Base-by-base conservation (phyloP, 2,888 invertebrate genomes). In the Xanthostigma xanthostigma region DNA sequence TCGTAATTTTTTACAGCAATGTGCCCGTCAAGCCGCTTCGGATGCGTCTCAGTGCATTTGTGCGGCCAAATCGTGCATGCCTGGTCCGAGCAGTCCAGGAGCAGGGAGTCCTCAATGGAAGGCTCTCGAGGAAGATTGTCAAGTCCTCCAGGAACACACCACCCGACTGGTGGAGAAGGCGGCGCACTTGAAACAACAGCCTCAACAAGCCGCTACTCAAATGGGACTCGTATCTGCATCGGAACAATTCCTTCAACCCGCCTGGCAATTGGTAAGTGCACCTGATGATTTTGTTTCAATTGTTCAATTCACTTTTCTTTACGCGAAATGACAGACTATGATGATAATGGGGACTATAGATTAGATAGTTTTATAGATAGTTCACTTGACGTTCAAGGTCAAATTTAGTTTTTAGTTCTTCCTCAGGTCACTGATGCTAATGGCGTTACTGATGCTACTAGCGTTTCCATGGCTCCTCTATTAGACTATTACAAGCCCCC, bases 41-140 rank as follows among this genome's bases (percentile, higher is more conserved):
- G 84, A 88, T 48, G 91, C 92, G 0, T 92, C 91, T 0, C 95
- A 96, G 63, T 84, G 92, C 57, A 84, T 95, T 54, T 83, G 89
- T 0, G 87, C 94, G 0, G 84, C 92, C 0, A 87, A 90, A 56
- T 84, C 84, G 56, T 89, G 88, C 0, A 77, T 78, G 2, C 76
- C 78, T 27, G 78, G 88, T 65, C 89, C 84, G 63, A 73, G 75
- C 45, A 88, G 86, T 61, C 70, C 71, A 39, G 71, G 74, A 41
- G 64, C 71, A 0, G 71, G 71, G 68, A 70, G 66, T 9, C 63
- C 68, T 3, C 74, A 78, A 33, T 76, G 89, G 67, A 85, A 88
- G 59, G 81, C 83, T 14, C 68, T 93, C 1, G 65, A 80, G 49
- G 74, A 78, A 46, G 86, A 90, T 59, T 89, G 89, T 61, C 75